Evolutionary conservation across 2,888 invertebrate species (phyloP).

Genomic region (Caenorhabditis japonica): DNA sequence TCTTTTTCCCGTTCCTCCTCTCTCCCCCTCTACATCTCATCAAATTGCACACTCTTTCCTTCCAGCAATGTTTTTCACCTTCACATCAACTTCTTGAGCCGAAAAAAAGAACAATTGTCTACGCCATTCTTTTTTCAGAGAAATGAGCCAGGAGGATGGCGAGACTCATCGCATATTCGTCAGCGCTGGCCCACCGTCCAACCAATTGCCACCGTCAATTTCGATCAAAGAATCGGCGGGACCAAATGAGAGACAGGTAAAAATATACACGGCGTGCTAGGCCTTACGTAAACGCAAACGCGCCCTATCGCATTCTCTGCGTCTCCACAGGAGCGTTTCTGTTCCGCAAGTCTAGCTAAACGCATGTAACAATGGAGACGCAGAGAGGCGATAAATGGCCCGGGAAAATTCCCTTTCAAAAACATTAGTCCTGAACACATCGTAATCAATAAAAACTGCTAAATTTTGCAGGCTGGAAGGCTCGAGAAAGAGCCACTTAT

Average conservation of each 20-base stretch:
- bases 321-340: no score
- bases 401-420: no score
- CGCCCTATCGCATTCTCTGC: no score
- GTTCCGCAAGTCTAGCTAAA: no score
- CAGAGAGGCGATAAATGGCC: no score
- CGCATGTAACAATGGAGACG: no score
- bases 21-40: conserved; percentile 23
- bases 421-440: no score
- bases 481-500: conserved; percentile 51
- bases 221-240: neutral
- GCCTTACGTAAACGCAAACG: no score
- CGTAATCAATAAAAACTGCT: no score
- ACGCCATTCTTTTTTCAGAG: conserved; percentile 7
- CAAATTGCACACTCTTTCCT: conserved; percentile 26
- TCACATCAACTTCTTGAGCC: neutral
- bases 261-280: no score
- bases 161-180: conserved; percentile 32
- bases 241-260: conserved; percentile 2
- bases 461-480: conserved; percentile 22
- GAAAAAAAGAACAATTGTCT: conserved; percentile 18
- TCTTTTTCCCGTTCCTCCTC: neutral
- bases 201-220: conserved; percentile 1
- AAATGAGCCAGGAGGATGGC: conserved; percentile 25
- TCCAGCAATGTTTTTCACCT: conserved; percentile 18
- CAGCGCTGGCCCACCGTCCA: conserved; percentile 11